Evolutionary conservation across 2,888 invertebrate species (phyloP).

Genomic region (Congeria kusceri): DNA sequence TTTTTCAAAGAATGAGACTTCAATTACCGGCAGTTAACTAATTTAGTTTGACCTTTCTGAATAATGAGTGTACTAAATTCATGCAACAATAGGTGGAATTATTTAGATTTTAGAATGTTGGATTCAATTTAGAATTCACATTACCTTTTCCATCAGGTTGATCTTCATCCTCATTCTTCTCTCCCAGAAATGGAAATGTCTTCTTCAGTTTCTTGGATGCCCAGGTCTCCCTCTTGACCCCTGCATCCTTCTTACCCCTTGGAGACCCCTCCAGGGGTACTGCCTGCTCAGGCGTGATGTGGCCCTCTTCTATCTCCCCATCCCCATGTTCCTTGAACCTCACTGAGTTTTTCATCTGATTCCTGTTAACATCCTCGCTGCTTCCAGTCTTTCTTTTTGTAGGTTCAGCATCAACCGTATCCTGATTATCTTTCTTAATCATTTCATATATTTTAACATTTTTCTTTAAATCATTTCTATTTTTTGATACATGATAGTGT

Average conservation of each 20-base stretch:
- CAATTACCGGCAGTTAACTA: too few species aligned
- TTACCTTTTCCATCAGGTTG: slow-evolving; percentile 51
- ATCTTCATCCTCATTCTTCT: slow-evolving; percentile 48
- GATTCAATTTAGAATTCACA: too few species aligned
- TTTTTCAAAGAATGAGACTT: too few species aligned
- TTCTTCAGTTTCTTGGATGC: slow-evolving; percentile 60
- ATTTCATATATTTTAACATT: not conserved
- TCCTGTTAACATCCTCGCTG: slow-evolving; percentile 50
- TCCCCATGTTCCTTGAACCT: slow-evolving; percentile 33
- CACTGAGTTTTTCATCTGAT: slow-evolving; percentile 49
- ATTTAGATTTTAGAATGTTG: too few species aligned
- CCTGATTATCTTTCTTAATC: not conserved
- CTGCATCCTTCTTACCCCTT: slow-evolving; percentile 42
- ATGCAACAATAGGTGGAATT: too few species aligned
- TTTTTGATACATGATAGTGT: not conserved
- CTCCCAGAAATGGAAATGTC: slow-evolving; percentile 42
- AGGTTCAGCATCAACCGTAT: not conserved
- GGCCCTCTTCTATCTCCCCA: slow-evolving; percentile 41
- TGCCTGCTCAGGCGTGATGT: slow-evolving; percentile 33
- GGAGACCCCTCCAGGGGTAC: slow-evolving; percentile 30
- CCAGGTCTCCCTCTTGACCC: slow-evolving; percentile 63
- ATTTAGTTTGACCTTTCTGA: too few species aligned
- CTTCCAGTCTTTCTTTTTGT: slow-evolving; percentile 3
- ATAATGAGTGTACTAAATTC: too few species aligned
- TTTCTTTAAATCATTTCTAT: not conserved